These are phyloP conservation scores for Nylanderia fulva DNA, from an alignment of 1,140 invertebrate genomes.

Conservation along the genomic window DNA sequence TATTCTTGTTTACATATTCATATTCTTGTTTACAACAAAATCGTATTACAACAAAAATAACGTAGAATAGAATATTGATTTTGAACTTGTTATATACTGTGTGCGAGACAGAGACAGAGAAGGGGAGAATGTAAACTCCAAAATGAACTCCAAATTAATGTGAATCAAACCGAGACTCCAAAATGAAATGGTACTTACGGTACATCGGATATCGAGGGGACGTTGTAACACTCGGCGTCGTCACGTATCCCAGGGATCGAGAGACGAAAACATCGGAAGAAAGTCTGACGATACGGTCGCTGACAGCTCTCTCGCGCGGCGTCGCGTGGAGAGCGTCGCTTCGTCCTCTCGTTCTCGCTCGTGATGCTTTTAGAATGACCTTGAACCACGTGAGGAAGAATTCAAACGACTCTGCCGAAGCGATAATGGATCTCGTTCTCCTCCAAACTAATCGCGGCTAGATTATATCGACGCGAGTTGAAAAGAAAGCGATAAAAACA, in stretches of 20 bases:
- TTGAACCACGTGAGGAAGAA: conserved; percentile 69
- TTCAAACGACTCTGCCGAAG: conserved; percentile 34
- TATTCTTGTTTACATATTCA: too few relatives aligned
- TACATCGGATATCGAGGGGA: conserved; percentile 8
- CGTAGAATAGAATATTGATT: too few relatives aligned
- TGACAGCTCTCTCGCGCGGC: conserved; percentile 32
- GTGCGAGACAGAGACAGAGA: too few relatives aligned
- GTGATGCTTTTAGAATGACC: conserved; percentile 73
- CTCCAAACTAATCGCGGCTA: too few relatives aligned
- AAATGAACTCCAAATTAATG: too few relatives aligned
- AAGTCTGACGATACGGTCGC: conserved; percentile 9
- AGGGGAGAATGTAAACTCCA: too few relatives aligned
- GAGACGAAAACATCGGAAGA: neutral
- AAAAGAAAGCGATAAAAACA: too few relatives aligned
- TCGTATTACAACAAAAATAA: too few relatives aligned
- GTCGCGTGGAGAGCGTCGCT: conserved; percentile 36
- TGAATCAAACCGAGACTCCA: too few relatives aligned
- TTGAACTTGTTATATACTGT: too few relatives aligned
- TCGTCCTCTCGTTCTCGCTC: conserved; percentile 47
- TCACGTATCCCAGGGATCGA: neutral
- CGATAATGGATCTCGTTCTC: neutral
- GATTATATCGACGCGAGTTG: too few relatives aligned
- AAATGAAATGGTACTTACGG: conserved; percentile 1
- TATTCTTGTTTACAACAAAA: too few relatives aligned
- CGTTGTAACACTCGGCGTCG: neutral